Percentiles rank a stretch among this genome's conserved stretches.
Conservation (phyloP, 2,888 invertebrate species). For the Cryptocephalus moraei region DNA sequence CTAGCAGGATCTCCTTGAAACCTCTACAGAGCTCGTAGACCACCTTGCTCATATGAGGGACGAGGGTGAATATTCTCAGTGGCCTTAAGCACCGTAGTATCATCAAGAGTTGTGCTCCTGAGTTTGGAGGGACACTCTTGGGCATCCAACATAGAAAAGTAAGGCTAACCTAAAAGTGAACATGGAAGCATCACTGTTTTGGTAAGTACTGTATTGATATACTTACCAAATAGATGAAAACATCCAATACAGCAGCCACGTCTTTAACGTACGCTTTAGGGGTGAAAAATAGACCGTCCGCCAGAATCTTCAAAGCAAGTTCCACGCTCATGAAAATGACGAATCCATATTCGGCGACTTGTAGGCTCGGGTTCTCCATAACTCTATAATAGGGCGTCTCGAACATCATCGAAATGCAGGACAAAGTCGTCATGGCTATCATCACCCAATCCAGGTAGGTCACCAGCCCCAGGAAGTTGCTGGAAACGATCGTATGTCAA, state of each 20-base stretch:
- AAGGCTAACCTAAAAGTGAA: slow-evolving; percentile 70
- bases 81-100: slow-evolving; percentile 94
- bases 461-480: slow-evolving; percentile 93
- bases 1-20: slow-evolving; percentile 96
- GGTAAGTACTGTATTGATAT: not conserved
- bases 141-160: slow-evolving; percentile 98
- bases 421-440: slow-evolving; percentile 95
- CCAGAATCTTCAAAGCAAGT: slow-evolving; percentile 86
- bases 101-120: slow-evolving; percentile 90
- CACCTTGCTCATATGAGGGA: slow-evolving; percentile 98
- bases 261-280: slow-evolving; percentile 98
- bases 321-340: slow-evolving; percentile 98
- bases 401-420: slow-evolving; percentile 98
- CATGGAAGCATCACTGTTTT: not conserved
- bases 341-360: slow-evolving; percentile 95
- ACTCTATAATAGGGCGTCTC: slow-evolving; percentile 91
- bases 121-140: slow-evolving; percentile 80
- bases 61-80: slow-evolving; percentile 90
- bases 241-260: slow-evolving; percentile 91
- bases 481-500: slow-evolving; percentile 37
- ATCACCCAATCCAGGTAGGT: slow-evolving; percentile 99
- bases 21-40: slow-evolving; percentile 97
- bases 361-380: slow-evolving; percentile 87
- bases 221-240: slow-evolving; percentile 83
- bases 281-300: slow-evolving; percentile 97